Conservation (phyloP, 2,888 invertebrate genomes). For the Cosmia trapezina region DNA sequence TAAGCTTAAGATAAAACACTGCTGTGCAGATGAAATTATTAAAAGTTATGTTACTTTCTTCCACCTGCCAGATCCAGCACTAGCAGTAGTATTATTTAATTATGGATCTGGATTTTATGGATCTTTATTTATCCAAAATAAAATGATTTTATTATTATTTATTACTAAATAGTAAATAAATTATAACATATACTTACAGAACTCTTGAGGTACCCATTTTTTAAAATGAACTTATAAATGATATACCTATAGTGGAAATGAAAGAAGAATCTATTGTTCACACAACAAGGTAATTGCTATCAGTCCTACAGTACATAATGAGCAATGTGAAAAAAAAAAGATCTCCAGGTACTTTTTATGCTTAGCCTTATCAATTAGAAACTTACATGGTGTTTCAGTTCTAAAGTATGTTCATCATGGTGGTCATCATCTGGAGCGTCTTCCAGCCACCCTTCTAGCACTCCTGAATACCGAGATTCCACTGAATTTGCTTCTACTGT, state of each 20-base stretch:
- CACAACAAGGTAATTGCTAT: neutral
- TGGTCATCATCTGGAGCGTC: conserved; percentile 89
- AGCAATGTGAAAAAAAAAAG: conserved; percentile 4
- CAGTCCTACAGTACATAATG: neutral
- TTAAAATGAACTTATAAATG: neutral
- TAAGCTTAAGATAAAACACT: conserved; percentile 45
- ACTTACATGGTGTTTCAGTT: conserved; percentile 88
- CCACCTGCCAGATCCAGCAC: neutral
- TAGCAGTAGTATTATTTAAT: neutral
- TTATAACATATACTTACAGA: conserved; percentile 1
- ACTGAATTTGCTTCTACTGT: conserved; percentile 87
- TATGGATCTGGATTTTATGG: too few species aligned
- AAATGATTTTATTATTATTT: too few species aligned
- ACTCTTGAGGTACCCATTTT: neutral
- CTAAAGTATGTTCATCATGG: conserved; percentile 89
- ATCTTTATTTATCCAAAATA: too few species aligned
- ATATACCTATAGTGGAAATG: neutral
- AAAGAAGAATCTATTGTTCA: neutral
- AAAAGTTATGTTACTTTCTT: neutral
- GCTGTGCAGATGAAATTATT: neutral
- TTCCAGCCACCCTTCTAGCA: conserved; percentile 95
- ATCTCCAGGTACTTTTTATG: neutral
- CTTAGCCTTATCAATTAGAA: neutral
- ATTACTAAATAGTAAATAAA: conserved; percentile 1
- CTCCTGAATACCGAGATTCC: conserved; percentile 93